phyloP scores from a whole-genome alignment of 2,888 invertebrate genomes.

The Zaprionus obscuricornis region DNA sequence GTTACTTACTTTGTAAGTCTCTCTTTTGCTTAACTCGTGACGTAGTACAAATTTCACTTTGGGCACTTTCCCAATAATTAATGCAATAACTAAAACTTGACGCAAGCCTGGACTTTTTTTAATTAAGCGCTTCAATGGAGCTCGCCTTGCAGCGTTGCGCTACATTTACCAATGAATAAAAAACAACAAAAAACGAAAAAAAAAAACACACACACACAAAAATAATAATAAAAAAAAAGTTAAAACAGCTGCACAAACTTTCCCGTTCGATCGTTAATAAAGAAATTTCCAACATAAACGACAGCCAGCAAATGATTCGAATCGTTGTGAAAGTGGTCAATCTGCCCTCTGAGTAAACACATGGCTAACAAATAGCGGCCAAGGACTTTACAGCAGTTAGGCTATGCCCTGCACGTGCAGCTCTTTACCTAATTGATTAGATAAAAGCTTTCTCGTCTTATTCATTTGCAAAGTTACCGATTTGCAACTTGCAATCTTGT shows the following conservation, averaged over 20 bases:
- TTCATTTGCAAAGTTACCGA: conserved; percentile 7
- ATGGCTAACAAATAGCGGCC: not conserved
- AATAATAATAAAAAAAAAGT: too few relatives aligned
- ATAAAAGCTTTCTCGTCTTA: not conserved
- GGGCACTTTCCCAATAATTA: conserved; percentile 48
- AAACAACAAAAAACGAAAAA: conserved; percentile 3
- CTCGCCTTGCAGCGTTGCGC: conserved; percentile 47
- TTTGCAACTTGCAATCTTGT: too few relatives aligned
- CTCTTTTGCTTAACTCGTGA: too few relatives aligned
- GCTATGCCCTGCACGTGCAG: not conserved
- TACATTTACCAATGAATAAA: conserved; percentile 55
- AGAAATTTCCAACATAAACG: conserved; percentile 48
- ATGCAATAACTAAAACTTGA: conserved; percentile 50
- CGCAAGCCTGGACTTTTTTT: conserved; percentile 48
- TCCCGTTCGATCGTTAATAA: conserved; percentile 46
- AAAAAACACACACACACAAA: too few relatives aligned
- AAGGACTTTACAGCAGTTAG: not conserved
- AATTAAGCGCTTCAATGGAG: conserved; percentile 65
- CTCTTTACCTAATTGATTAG: conserved; percentile 20
- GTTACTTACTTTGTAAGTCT: too few relatives aligned
- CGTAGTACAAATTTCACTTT: not conserved
- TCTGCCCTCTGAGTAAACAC: not conserved
- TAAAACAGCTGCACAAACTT: conserved; percentile 42
- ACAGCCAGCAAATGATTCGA: conserved; percentile 49
- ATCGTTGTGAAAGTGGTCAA: conserved; percentile 1